Percentiles rank a stretch among this genome's conserved stretches.
These are phyloP conservation scores for Hyperoodon ampullatus DNA, from an alignment of 2,113 vertebrate genomes.

Conservation along the genomic window DNA sequence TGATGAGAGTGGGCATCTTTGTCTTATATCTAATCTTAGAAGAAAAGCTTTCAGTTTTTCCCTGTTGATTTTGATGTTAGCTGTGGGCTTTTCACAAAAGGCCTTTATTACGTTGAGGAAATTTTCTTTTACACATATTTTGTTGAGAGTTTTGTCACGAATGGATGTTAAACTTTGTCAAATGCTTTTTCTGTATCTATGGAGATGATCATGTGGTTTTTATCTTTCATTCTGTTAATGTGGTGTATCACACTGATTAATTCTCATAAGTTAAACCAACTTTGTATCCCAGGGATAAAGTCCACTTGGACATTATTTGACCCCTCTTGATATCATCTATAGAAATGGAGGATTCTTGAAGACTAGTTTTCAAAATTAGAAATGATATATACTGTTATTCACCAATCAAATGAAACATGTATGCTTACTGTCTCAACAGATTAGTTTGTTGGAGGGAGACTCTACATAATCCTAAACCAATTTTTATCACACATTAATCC, in stretches of 20 bases:
- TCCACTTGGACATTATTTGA: background rate
- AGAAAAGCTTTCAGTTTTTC: background rate
- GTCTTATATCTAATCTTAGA: background rate
- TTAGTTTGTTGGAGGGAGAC: background rate
- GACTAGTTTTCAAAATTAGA: conserved; percentile 27
- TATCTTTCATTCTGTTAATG: background rate
- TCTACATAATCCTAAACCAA: background rate
- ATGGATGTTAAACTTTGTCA: background rate
- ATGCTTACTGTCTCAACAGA: background rate
- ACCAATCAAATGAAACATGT: background rate
- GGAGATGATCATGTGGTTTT: background rate
- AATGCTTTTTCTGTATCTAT: background rate
- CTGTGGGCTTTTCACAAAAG: background rate
- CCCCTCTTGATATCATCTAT: background rate
- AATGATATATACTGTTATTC: background rate
- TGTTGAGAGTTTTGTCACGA: background rate
- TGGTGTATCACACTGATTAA: background rate
- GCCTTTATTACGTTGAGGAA: background rate
- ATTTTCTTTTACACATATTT: background rate
- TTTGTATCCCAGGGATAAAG: background rate
- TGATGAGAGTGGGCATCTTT: background rate
- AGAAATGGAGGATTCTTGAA: background rate
- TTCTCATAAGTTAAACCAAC: background rate
- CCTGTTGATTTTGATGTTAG: background rate
- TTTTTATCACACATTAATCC: background rate